Conservation (phyloP, 2,888 invertebrate genomes). For the Apocheima hispidaria region DNA sequence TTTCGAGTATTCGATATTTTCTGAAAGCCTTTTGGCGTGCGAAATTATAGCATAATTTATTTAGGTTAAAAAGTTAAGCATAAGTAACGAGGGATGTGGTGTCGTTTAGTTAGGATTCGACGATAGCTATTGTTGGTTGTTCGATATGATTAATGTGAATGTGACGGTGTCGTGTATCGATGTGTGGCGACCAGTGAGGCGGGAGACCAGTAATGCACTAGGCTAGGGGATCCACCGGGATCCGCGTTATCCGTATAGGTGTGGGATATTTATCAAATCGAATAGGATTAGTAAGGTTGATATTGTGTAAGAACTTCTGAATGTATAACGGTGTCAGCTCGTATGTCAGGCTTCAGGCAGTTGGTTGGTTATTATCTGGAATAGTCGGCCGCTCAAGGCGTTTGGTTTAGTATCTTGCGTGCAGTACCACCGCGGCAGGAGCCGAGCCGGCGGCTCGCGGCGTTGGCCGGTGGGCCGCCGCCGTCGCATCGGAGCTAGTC, state of each 20-base stretch:
- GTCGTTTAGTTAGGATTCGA: slow-evolving; percentile 72
- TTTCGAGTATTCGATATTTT: slow-evolving; percentile 68
- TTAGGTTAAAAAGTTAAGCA: slow-evolving; percentile 65
- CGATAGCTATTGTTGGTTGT: slow-evolving; percentile 80
- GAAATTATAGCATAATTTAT: slow-evolving; percentile 75
- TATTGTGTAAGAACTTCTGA: slow-evolving; percentile 78
- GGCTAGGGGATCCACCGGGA: slow-evolving; percentile 73
- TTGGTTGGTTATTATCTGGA: slow-evolving; percentile 82
- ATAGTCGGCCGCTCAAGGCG: slow-evolving; percentile 55
- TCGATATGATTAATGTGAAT: slow-evolving; percentile 73
- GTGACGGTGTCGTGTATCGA: slow-evolving; percentile 70
- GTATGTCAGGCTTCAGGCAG: slow-evolving; percentile 75
- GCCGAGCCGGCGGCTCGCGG: slow-evolving; percentile 51
- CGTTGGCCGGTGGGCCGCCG: slow-evolving; percentile 2
- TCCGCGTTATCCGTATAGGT: slow-evolving; percentile 76
- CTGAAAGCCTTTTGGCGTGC: slow-evolving; percentile 76
- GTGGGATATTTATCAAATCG: slow-evolving; percentile 83
- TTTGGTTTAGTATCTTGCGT: slow-evolving; percentile 76
- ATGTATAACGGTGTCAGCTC: slow-evolving; percentile 75
- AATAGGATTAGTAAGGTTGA: slow-evolving; percentile 75
- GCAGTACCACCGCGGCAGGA: slow-evolving; percentile 66
- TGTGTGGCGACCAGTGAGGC: slow-evolving; percentile 63
- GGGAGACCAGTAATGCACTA: slow-evolving; percentile 57
- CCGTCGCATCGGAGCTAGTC: slow-evolving; percentile 59
- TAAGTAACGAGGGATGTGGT: slow-evolving; percentile 78